Conservation (phyloP, 2,797 vertebrate species). For the Pogonophryne albipinna region DNA sequence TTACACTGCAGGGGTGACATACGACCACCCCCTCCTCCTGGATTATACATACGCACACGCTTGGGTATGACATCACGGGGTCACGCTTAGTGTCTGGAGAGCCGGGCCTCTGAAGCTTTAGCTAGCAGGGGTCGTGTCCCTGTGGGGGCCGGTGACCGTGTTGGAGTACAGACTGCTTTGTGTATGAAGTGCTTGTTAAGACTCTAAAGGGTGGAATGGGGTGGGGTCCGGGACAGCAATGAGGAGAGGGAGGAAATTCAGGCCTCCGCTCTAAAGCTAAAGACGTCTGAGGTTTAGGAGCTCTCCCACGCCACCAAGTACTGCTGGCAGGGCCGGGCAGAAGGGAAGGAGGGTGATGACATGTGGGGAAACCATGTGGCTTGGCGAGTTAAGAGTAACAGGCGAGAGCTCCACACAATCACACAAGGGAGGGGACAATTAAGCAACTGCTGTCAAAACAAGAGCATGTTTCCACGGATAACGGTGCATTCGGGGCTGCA, state of each 20-base stretch:
- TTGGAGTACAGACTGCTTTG: conserved; percentile 69
- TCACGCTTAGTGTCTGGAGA: conserved; percentile 60
- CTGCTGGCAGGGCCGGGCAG: conserved; percentile 60
- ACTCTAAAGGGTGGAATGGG: conserved; percentile 28
- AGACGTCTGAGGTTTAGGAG: conserved; percentile 51
- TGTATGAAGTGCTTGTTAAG: conserved; percentile 58
- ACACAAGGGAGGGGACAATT: conserved; percentile 45
- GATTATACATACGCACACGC: conserved; percentile 45
- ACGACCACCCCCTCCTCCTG: conserved; percentile 31
- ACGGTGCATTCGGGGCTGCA: conserved; percentile 67
- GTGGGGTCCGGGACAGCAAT: background rate
- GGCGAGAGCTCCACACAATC: conserved; percentile 18
- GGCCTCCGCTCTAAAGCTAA: conserved; percentile 47
- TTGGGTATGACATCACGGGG: conserved; percentile 60
- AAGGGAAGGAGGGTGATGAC: conserved; percentile 68
- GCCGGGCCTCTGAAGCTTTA: conserved; percentile 36
- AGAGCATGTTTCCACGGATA: conserved; percentile 67
- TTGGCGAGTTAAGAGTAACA: conserved; percentile 43
- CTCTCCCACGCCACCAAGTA: conserved; percentile 52
- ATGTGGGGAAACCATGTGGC: conserved; percentile 64
- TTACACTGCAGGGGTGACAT: conserved; percentile 61
- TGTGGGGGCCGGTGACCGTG: conserved; percentile 45
- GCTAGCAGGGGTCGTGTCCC: conserved; percentile 60
- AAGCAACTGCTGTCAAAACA: conserved; percentile 69
- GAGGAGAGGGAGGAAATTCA: conserved; percentile 45